These are phyloP conservation scores for Thumatha senex DNA, from an alignment of 2,888 invertebrate genomes.

Conservation along the genomic window DNA sequence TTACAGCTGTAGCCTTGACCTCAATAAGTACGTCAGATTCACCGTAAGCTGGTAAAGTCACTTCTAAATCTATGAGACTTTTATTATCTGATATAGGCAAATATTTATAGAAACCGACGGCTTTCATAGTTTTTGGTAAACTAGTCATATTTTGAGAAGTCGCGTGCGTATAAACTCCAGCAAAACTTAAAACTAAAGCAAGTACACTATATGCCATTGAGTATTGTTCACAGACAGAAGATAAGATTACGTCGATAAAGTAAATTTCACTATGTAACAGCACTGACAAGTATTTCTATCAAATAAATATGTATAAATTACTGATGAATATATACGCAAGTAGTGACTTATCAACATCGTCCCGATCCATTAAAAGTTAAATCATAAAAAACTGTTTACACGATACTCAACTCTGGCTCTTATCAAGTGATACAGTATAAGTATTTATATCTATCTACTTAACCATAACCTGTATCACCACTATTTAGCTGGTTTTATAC, in stretches of 20 bases:
- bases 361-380: too few species aligned
- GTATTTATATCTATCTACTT: conserved; percentile 5
- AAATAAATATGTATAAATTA: too few species aligned
- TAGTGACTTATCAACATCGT: not conserved
- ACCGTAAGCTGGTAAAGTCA: conserved; percentile 53
- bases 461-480: too few species aligned
- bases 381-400: too few species aligned
- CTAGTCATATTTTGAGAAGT: conserved; percentile 26
- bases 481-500: too few species aligned
- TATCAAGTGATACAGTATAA: not conserved
- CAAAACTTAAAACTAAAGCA: conserved; percentile 4
- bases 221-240: not conserved
- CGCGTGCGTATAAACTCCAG: conserved; percentile 9
- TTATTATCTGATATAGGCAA: conserved; percentile 62
- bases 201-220: conserved; percentile 1
- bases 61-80: conserved; percentile 64
- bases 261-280: not conserved
- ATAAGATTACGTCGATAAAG: not conserved
- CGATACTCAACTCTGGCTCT: too few species aligned
- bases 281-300: not conserved
- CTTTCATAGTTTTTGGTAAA: conserved; percentile 69
- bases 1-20: conserved; percentile 68
- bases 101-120: conserved; percentile 72
- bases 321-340: not conserved
- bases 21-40: conserved; percentile 62